phyloP scores from a whole-genome alignment of 2,113 vertebrate species.

The Lampris megalopsis region DNA sequence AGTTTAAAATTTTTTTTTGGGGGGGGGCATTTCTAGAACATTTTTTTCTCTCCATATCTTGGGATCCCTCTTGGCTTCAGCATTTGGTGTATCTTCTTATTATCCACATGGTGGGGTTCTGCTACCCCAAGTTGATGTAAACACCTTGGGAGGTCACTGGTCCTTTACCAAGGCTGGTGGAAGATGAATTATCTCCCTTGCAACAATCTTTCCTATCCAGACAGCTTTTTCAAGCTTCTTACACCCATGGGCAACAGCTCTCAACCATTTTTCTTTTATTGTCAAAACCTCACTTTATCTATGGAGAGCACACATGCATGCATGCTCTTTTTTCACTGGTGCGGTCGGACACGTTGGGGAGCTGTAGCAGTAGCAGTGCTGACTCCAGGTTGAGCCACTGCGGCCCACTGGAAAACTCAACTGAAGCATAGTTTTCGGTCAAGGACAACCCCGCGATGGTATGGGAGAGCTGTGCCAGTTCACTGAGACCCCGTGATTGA shows the following conservation, averaged over 20 bases:
- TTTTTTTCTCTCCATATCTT: too few species aligned
- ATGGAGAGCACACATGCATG: constrained; percentile 20
- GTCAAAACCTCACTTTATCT: constrained; percentile 10
- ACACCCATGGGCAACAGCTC: constrained; percentile 18
- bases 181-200: constrained; percentile 46
- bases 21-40: too few species aligned
- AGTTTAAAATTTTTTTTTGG: too few species aligned
- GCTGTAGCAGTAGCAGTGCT: background rate
- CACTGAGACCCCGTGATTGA: constrained; percentile 40
- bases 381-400: constrained; percentile 11
- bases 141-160: constrained; percentile 23
- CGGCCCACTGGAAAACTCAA: constrained; percentile 13
- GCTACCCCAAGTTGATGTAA: constrained; percentile 14
- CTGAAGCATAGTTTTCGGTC: constrained; percentile 45
- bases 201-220: constrained; percentile 36
- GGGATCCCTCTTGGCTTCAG: background rate
- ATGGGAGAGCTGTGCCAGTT: constrained; percentile 16
- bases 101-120: constrained; percentile 23
- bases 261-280: constrained; percentile 16
- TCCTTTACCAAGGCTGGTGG: constrained; percentile 42
- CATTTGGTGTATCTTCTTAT: background rate
- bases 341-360: constrained; percentile 21
- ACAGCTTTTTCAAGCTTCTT: constrained; percentile 41
- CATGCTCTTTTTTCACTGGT: constrained; percentile 21
- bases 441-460: constrained; percentile 44